Base-by-base conservation (phyloP, 2,797 vertebrate species). In the Schizothorax lantsangensis region DNA sequence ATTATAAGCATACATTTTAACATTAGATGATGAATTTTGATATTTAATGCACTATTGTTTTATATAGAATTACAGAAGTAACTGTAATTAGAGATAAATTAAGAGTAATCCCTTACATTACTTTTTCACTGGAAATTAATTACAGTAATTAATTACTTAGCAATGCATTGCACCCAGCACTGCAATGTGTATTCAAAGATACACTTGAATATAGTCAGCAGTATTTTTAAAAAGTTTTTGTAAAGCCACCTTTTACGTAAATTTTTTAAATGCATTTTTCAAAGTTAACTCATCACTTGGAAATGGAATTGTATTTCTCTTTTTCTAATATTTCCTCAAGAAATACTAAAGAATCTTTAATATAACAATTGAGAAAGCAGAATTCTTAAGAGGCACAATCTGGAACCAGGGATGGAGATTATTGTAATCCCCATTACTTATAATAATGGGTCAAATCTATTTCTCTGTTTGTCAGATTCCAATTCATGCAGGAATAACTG, bases 401-500 rank as follows among this genome's bases (percentile, higher is more conserved):
- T 79, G 1, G 0, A 87, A 73, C 0, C 6, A 45, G 40, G 6
- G 3, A 21, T 38, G 38, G 26, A 43, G 21, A 68, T 71, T 38
- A 78, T 38, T 52, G 6, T 2, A 15, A 33, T 9, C 38, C 8
- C 30, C 2, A 30, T n/a, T 36, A 12, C 6, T 54, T 19, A 40
- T 36, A 66, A 45, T 45, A 47, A 19, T 68, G 17, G 6, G 2
- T 21, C 5, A n/a, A 38, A 19, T 54, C 19, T 64, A 14, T 30
- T 19, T 33, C 4, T 47, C 9, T 47, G 17, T 30, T 38, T 30
- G 33, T 43, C 49, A 66, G 72, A 15, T 23, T 38, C 36, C 11
- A 15, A 64, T 10, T 92, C 91, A 74, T 94, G 92, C 54, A 59
- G 57, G 54, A 2, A 89, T 78, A 90, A 89, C 82, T 94, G 93